Conservation (phyloP, 1,140 invertebrate genomes). For the Callitettix versicolor region DNA sequence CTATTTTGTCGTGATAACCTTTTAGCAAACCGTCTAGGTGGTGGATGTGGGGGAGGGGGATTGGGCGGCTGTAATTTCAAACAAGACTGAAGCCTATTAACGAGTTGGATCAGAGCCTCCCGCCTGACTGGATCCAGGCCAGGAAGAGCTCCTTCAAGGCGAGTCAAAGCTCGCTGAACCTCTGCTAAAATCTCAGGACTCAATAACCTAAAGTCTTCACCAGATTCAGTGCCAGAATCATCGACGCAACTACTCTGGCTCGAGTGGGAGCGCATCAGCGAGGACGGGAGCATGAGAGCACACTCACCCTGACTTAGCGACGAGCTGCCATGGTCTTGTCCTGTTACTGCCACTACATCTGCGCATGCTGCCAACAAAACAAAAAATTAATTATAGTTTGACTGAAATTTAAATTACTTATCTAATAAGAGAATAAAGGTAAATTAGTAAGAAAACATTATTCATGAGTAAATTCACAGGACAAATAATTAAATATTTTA, state of each 20-base stretch:
- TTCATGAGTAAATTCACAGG: too few species aligned
- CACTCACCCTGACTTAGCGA: conserved; percentile 38
- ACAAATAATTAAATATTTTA: too few species aligned
- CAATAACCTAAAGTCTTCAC: conserved; percentile 39
- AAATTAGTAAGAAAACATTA: too few species aligned
- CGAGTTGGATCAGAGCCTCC: conserved; percentile 56
- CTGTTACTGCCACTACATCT: conserved; percentile 43
- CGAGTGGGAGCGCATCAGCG: conserved; percentile 27
- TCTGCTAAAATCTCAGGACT: conserved; percentile 50
- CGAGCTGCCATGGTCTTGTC: not conserved
- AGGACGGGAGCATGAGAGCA: conserved; percentile 29
- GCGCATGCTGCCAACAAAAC: conserved; percentile 40
- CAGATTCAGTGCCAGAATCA: conserved; percentile 56
- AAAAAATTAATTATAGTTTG: not conserved
- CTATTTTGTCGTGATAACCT: conserved; percentile 34
- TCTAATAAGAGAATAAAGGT: too few species aligned
- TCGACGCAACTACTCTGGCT: conserved; percentile 29
- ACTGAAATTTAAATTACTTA: too few species aligned
- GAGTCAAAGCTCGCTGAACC: conserved; percentile 62
- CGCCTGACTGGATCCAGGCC: conserved; percentile 40
- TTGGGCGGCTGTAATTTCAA: conserved; percentile 37
- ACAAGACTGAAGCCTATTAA: conserved; percentile 61
- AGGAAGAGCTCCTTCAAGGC: conserved; percentile 58
- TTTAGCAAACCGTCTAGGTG: conserved; percentile 24
- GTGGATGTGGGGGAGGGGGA: conserved; percentile 19